These are phyloP conservation scores for Bombylius major DNA, from an alignment of 2,888 invertebrate species.

Conservation along the genomic window DNA sequence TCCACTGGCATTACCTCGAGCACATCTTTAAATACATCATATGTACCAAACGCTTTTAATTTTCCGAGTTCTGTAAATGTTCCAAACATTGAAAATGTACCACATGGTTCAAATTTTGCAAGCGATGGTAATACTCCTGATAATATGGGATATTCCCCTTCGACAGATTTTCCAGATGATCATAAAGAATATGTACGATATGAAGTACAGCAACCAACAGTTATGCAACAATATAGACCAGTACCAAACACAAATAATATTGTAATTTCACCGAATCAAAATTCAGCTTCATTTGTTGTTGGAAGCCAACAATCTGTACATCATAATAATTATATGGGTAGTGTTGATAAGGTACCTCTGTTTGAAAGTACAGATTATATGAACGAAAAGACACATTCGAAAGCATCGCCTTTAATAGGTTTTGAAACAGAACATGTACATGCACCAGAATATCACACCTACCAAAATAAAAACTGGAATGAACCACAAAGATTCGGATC, in stretches of 20 bases:
- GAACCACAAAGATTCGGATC: background rate
- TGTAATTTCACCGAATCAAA: slow-evolving; percentile 48
- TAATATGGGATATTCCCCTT: slow-evolving; percentile 1
- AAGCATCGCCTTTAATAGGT: too few relatives aligned
- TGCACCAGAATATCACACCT: background rate
- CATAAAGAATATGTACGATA: slow-evolving; percentile 27
- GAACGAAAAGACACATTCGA: slow-evolving; percentile 13
- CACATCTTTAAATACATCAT: background rate
- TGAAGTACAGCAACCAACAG: slow-evolving; percentile 33
- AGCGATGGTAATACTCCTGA: background rate
- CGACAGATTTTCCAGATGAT: background rate
- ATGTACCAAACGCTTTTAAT: background rate
- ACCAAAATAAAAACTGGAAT: background rate
- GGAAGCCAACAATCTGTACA: slow-evolving; percentile 49
- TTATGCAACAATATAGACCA: slow-evolving; percentile 35
- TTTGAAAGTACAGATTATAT: slow-evolving; percentile 29
- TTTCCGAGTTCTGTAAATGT: background rate
- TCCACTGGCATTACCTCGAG: background rate
- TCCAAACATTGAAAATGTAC: background rate
- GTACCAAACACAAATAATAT: slow-evolving; percentile 46
- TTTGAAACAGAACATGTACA: background rate
- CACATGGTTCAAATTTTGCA: too few relatives aligned
- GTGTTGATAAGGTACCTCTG: slow-evolving; percentile 40
- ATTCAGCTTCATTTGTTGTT: slow-evolving; percentile 50
- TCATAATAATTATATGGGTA: slow-evolving; percentile 36